Evolutionary conservation across 1,140 invertebrate genomes (phyloP), one percentile per base, ranked within the genome.

Genomic region (Drosophila ogumai): DNA sequence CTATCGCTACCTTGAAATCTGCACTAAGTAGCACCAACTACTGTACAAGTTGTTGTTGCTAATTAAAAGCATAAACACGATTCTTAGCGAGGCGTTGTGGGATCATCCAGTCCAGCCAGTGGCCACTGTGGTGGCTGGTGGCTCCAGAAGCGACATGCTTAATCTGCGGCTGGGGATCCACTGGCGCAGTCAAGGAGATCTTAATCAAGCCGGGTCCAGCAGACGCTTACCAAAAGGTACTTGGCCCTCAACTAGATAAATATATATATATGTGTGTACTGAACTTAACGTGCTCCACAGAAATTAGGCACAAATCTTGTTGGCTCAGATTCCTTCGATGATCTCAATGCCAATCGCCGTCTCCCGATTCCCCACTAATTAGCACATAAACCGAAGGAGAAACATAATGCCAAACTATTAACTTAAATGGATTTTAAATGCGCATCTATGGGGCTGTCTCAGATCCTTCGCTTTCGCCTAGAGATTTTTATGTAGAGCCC

Each of bases 1-100:
- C 85, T 88, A 88, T 88, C 84, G 84, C 60, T 88, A 88, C 85
- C 85, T 75, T 84, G 84, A 88, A 88, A 88, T 88, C 84, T 90
- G 84, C 77, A 84, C 65, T 84, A 90, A 88, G 85, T 90, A 80
- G 84, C 85, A 88, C 76, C 84, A 88, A 81, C 82, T 87, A 82
- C 82, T 87, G 84, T 87, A 90, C 81, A 90, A 90, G 85, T 90
- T 90, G 85, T 90, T 90, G 85, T 90, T 90, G 85, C 85, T 90
- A 90, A 90, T 90, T 90, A 90, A 90, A 90, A 90, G 85, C 85
- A 90, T 90, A 90, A 90, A 90, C 85, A 90, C 85, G 85, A 90
- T 90, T 90, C 85, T 90, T 90, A 90, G 78, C 85, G 77, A 90
- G 85, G 85, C 85, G 85, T 90, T 75, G 66, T 54, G 66, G 38